Conservation (phyloP, 1,140 invertebrate genomes). For the Drosophila neocordata region DNA sequence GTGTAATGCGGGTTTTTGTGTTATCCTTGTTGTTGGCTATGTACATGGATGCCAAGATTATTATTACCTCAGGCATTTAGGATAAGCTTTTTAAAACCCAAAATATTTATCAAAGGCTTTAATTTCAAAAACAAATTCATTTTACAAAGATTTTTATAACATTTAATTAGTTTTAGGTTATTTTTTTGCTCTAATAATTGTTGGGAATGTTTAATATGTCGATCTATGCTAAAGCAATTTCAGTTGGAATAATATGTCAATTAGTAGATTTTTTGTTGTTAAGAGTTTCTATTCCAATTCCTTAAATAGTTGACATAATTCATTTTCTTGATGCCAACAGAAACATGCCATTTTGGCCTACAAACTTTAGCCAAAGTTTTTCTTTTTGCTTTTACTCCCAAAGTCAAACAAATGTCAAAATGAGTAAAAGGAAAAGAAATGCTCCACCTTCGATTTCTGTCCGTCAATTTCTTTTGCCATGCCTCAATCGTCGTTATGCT, state of each 20-base stretch:
- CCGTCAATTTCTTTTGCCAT: not conserved
- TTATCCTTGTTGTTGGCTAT: not conserved
- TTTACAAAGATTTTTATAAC: not conserved
- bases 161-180: not conserved
- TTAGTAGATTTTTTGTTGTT: too few species aligned
- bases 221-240: too few species aligned
- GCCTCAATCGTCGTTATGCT: slow-evolving; percentile 34
- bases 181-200: too few species aligned
- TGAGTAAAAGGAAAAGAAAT: slow-evolving; percentile 2
- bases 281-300: not conserved
- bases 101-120: not conserved
- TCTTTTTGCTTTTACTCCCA: not conserved
- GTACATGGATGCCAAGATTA: slow-evolving; percentile 1
- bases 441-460: not conserved
- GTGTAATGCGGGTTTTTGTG: slow-evolving; percentile 11
- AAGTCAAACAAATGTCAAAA: slow-evolving; percentile 58
- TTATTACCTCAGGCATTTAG: not conserved
- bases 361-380: not conserved
- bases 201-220: too few species aligned
- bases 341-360: not conserved
- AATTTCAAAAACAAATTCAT: not conserved
- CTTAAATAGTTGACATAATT: not conserved
- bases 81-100: not conserved
- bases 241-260: too few species aligned
- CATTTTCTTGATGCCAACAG: not conserved